phyloP scores from a whole-genome alignment of 2,888 invertebrate species.

The Celastrina argiolus region DNA sequence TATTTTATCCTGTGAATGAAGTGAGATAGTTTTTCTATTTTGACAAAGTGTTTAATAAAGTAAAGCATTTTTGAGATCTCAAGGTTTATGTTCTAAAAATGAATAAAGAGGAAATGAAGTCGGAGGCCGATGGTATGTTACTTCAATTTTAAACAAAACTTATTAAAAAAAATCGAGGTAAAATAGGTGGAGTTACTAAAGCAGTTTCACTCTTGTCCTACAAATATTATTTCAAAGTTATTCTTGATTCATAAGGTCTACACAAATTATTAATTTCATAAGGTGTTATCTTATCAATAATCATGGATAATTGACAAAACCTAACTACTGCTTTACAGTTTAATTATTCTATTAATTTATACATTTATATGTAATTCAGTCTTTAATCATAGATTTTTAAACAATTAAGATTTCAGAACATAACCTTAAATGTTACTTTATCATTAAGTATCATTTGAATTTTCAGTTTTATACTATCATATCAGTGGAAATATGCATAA shows the following conservation, averaged over 20 bases:
- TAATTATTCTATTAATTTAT: too few species aligned
- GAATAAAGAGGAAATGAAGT: conserved; percentile 39
- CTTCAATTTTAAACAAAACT: conserved; percentile 12
- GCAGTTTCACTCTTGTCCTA: neutral
- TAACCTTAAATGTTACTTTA: too few species aligned
- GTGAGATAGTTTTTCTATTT: neutral
- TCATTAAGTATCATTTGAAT: too few species aligned
- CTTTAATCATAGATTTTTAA: too few species aligned
- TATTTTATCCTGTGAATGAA: neutral
- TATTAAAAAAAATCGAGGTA: neutral
- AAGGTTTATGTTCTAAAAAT: conserved; percentile 32
- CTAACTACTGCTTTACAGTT: too few species aligned
- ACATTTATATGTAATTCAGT: too few species aligned
- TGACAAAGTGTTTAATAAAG: neutral
- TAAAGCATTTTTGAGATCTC: neutral
- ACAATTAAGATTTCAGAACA: too few species aligned
- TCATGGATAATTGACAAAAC: neutral
- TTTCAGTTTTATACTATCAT: too few species aligned
- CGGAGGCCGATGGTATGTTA: conserved; percentile 46
- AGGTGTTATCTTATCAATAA: neutral
- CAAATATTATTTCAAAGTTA: neutral
- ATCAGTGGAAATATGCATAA: too few species aligned
- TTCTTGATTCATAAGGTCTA: neutral
- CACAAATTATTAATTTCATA: neutral
- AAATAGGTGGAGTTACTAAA: neutral